Evolutionary conservation across 2,113 vertebrate species (phyloP), one percentile per base, ranked within the genome.

Genomic region (Eleginops maclovinus): DNA sequence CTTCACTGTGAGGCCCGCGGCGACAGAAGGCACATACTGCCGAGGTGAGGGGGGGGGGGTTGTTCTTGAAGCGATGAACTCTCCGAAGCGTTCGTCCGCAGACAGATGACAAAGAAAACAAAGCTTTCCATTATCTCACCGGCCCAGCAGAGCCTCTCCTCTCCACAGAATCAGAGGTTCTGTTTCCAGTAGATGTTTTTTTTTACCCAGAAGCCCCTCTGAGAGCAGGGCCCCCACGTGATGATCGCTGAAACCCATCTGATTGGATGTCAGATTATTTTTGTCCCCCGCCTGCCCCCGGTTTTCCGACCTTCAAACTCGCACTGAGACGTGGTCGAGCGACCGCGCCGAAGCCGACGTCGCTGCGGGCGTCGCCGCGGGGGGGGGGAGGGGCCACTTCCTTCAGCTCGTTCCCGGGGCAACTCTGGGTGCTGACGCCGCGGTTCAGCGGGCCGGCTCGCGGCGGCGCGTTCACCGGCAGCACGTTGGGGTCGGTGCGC

Each of bases 331-430:
- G 61, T 94, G 95, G 74, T 97, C 95, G 84, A 92, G 92, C 0
- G 93, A 93, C 43, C 88, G 83, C 0, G 72, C 6, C 0, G 84
- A 81, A 4, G 36, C n/a, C 0, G 85, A 69, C 1, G 78, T 4
- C 0, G 26, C 53, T 0, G 74, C 17, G 0, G 87, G 40, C 1
- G 93, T 9, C 0, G 72, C 36, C 1, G 68, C 40, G 14, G 49
- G 80, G 61, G 28, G 82, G 63, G 4, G 88, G 70, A 7, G 90
- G 88, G 4, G 93, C 95, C 94, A 94, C 93, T 95, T 96, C 96
- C 95, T 97, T 96, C 2, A 93, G 93, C 90, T 95, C 95, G 88
- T 93, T 95, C 84, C 96, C 95, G 0, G 96, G 94, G 78, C 96
- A 97, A 64, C 97, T 97, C 94, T 96, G 96, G 87, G 96, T 90